Evolutionary conservation across 2,113 vertebrate genomes (phyloP), one percentile per base, ranked within the genome.

Genomic region (Varanus komodoensis): DNA sequence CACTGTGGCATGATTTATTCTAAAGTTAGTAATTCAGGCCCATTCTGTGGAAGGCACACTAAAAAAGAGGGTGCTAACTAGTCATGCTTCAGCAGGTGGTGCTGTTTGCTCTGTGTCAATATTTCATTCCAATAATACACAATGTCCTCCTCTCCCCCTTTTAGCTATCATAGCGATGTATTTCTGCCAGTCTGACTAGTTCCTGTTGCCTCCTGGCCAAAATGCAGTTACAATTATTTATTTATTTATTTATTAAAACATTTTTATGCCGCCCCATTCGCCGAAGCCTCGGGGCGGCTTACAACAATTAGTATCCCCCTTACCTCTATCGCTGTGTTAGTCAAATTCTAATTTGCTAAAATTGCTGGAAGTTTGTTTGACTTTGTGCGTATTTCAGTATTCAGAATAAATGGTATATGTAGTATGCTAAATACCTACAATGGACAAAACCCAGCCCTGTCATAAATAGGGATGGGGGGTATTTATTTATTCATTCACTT

Each of bases 31-130:
- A 27, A 15, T n/a, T 34, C 38, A 11, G 19, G 64, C 7, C 32
- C 1, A 44, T 44, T 38, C 0, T 29, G 21, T 11, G 12, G 61
- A n/a, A 50, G 29, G 29, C 61, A 32, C 1, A 61, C 57, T 61
- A 88, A 77, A 89, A 90, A 64, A 4, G 25, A 79, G 25, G 9
- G 48, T 92, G 95, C 93, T 92, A 79, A 87, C 90, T 94, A 50
- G 50, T 54, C 23, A 52, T 54, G 17, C 68, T 95, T 94, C 95
- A 93, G 93, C 94, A 96, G 96, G 74, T 95, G 95, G 95, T 93
- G 93, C 93, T 95, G 80, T 96, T 91, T 68, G 27, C 95, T 95
- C 93, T 95, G 50, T 86, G 93, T 93, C 92, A 15, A 50, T 87
- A 34, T 57, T 27, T 8, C 67, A 11, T 82, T 91, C 0, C 0